Evolutionary conservation across 2,888 invertebrate species (phyloP).

Genomic region (Catocala sponsa): DNA sequence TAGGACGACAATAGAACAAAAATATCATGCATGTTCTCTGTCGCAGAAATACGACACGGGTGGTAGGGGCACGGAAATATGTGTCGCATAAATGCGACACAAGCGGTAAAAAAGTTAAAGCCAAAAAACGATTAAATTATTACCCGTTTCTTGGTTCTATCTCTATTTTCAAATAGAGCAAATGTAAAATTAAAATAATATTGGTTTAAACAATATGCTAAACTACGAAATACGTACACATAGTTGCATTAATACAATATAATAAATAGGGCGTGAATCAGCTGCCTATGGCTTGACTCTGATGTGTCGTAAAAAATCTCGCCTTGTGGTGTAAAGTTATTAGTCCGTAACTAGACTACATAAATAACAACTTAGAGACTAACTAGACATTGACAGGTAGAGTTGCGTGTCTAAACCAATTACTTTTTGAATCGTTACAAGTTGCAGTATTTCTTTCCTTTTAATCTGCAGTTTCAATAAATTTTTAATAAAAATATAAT

Average conservation of each 20-base stretch:
- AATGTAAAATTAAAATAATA: no score
- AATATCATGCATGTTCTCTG: no score
- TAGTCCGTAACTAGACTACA: conserved; percentile 33
- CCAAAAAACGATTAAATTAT: no score
- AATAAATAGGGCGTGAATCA: conserved; percentile 46
- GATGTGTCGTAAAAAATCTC: conserved; percentile 35
- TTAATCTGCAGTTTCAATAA: conserved; percentile 10
- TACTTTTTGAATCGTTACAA: conserved; percentile 23
- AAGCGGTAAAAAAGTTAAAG: no score
- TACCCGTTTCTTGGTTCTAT: no score
- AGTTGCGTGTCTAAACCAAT: conserved; percentile 34
- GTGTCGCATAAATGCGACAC: no score
- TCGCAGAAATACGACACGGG: no score
- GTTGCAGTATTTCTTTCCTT: conserved; percentile 24
- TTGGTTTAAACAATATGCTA: no score
- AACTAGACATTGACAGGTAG: conserved; percentile 30
- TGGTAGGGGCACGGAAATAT: no score
- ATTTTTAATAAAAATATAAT: neutral
- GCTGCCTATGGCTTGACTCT: conserved; percentile 17
- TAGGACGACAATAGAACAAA: no score
- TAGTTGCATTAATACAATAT: conserved; percentile 2
- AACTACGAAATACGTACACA: neutral
- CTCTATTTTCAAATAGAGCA: no score
- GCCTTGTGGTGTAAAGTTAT: conserved; percentile 32
- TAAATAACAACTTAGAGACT: conserved; percentile 30